A percentile compares a stretch with the other conserved stretches of the same genome.
Conservation (phyloP, 1,140 invertebrate species). For the Drosophila nannoptera region DNA sequence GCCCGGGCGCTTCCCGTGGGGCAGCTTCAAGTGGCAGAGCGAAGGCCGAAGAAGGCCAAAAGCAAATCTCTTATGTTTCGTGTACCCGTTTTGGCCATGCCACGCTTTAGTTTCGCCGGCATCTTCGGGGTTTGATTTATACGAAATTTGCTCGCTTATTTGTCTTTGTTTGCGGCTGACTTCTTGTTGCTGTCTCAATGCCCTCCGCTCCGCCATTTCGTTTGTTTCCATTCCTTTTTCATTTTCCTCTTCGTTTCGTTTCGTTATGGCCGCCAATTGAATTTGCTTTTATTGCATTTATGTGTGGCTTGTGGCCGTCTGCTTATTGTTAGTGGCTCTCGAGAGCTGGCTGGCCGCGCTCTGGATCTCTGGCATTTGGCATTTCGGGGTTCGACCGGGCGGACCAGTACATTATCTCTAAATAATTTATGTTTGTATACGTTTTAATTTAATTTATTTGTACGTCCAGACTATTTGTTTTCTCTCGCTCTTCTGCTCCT, state of each 20-base stretch:
- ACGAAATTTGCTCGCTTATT: conserved; percentile 65
- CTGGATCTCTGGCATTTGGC: conserved; percentile 12
- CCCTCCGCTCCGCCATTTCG: not conserved
- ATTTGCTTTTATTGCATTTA: conserved; percentile 70
- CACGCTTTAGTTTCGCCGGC: conserved; percentile 23
- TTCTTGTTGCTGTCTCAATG: conserved; percentile 26
- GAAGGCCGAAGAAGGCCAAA: conserved; percentile 51
- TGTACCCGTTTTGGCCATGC: conserved; percentile 1
- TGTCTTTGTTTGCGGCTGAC: conserved; percentile 59
- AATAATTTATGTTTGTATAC: conserved; percentile 77
- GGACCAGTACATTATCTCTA: conserved; percentile 72
- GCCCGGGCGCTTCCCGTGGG: not conserved
- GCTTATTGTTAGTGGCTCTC: conserved; percentile 55
- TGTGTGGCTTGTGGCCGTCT: conserved; percentile 43
- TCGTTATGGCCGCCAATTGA: conserved; percentile 66
- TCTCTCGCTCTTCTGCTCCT: conserved; percentile 11
- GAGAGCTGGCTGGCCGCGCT: conserved; percentile 9
- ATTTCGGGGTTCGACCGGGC: conserved; percentile 12
- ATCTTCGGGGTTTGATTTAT: conserved; percentile 65
- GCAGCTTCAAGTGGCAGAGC: conserved; percentile 26
- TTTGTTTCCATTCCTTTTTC: conserved; percentile 33
- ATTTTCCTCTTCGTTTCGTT: conserved; percentile 42
- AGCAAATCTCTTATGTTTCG: conserved; percentile 42
- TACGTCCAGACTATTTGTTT: conserved; percentile 62
- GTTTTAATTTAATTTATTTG: conserved; percentile 77